A percentile compares a stretch with the other conserved stretches of the same genome.
Evolutionary conservation across 2,113 vertebrate species (phyloP).

Genomic region (Melanotaenia duboulayi): DNA sequence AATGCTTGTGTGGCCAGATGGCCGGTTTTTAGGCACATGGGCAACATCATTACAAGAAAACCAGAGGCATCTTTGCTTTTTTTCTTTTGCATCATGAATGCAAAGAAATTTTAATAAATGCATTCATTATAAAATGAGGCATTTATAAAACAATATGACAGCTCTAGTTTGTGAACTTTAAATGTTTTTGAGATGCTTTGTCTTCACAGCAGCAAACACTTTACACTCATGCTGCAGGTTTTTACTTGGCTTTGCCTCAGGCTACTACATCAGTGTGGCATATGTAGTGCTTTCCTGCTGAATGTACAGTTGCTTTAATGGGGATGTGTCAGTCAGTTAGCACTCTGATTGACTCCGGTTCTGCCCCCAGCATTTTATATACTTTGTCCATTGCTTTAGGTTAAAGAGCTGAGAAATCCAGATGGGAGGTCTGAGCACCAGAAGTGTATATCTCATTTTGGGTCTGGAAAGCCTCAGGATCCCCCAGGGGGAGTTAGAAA

Average conservation of each 20-base stretch:
- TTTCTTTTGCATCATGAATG: neutral
- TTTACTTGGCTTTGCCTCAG: neutral
- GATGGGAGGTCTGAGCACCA: neutral
- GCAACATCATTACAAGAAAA: neutral
- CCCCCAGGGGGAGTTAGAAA: neutral
- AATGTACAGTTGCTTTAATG: neutral
- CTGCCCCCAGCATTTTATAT: neutral
- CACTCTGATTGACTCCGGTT: neutral
- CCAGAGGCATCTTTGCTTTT: neutral
- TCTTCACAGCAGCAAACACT: neutral
- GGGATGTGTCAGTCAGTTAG: neutral
- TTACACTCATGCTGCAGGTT: neutral
- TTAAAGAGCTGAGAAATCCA: neutral
- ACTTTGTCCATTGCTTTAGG: neutral
- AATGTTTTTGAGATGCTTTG: too few relatives aligned
- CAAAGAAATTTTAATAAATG: neutral
- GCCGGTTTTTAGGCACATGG: constrained; percentile 27
- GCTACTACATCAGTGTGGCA: neutral
- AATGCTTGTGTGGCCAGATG: constrained; percentile 47
- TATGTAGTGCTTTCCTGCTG: neutral
- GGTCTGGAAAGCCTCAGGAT: neutral
- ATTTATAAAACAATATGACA: neutral
- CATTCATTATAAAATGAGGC: neutral
- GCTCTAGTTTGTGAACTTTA: too few relatives aligned
- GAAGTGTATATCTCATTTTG: neutral